Evolutionary conservation across 2,113 vertebrate species (phyloP).

Genomic region (Hypocryptadius cinnamomeus): DNA sequence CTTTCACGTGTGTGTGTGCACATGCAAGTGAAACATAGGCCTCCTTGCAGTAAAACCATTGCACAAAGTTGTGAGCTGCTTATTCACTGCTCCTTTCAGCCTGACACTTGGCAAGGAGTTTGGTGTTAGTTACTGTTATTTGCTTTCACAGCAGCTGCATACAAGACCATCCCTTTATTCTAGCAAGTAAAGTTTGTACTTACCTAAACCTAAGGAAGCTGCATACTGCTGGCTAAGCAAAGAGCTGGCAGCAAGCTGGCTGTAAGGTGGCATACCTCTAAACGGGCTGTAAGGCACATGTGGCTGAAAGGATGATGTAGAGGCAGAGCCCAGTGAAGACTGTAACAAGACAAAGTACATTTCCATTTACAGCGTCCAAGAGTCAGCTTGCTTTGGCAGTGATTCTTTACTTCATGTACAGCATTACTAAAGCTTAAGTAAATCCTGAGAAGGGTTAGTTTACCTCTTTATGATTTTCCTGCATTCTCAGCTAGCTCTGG

Average conservation of each 20-base stretch:
- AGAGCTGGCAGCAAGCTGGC: slow-evolving; percentile 85
- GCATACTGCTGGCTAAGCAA: slow-evolving; percentile 89
- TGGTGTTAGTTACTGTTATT: neutral
- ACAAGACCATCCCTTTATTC: neutral
- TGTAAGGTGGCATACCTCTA: slow-evolving; percentile 83
- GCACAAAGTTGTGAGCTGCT: neutral
- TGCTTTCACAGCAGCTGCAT: neutral
- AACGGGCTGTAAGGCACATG: slow-evolving; percentile 85
- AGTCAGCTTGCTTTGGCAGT: neutral
- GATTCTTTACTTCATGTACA: neutral
- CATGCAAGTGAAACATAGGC: neutral
- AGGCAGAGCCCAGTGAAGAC: slow-evolving; percentile 84
- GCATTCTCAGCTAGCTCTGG: neutral
- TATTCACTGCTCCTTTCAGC: neutral
- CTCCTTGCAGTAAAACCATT: neutral
- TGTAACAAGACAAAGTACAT: slow-evolving; percentile 64
- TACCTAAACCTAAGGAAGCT: slow-evolving; percentile 87
- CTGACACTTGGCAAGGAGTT: neutral
- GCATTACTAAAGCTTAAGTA: neutral
- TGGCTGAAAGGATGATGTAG: slow-evolving; percentile 77
- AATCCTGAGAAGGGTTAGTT: neutral
- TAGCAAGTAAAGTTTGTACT: slow-evolving; percentile 53
- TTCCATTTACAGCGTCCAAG: slow-evolving; percentile 31
- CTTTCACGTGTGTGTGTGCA: neutral
- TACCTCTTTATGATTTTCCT: neutral